Evolutionary conservation across 2,888 invertebrate genomes (phyloP).

Genomic region (Phalangium opilio): DNA sequence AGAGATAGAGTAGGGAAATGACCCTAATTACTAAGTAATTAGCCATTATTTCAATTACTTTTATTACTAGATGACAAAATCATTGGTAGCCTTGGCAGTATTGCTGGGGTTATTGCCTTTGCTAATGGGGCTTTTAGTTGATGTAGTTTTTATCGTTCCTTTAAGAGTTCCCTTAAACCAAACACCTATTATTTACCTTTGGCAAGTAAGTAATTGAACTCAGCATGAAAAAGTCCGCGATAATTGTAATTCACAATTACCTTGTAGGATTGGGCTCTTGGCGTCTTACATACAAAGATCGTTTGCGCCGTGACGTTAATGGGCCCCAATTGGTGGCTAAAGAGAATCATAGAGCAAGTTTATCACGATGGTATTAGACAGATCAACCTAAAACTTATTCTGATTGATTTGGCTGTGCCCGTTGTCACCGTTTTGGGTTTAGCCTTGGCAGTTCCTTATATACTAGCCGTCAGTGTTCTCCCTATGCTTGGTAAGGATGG

Average conservation of each 20-base stretch:
- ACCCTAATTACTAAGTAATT: no score
- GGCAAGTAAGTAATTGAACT: conserved; percentile 33
- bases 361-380: conserved; percentile 86
- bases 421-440: conserved; percentile 76
- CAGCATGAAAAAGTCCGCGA: no score
- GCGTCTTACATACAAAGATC: conserved; percentile 93
- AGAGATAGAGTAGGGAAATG: no score
- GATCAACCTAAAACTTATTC: conserved; percentile 73
- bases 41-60: conserved; percentile 5
- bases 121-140: conserved; percentile 64
- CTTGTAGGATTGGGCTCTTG: conserved; percentile 83
- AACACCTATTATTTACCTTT: conserved; percentile 48
- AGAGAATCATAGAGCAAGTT: conserved; percentile 75
- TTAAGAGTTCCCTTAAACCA: conserved; percentile 79
- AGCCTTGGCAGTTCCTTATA: conserved; percentile 83
- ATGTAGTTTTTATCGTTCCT: conserved; percentile 74
- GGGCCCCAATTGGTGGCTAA: conserved; percentile 89
- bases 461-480: conserved; percentile 51
- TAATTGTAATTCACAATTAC: conserved; percentile 6
- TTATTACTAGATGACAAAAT: conserved; percentile 45
- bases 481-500: conserved; percentile 35
- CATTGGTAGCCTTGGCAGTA: conserved; percentile 47
- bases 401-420: conserved; percentile 72
- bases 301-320: conserved; percentile 91
- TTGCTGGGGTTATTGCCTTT: conserved; percentile 80